Evolutionary conservation across 2,113 vertebrate genomes (phyloP).

Genomic region (Hylia prasina): DNA sequence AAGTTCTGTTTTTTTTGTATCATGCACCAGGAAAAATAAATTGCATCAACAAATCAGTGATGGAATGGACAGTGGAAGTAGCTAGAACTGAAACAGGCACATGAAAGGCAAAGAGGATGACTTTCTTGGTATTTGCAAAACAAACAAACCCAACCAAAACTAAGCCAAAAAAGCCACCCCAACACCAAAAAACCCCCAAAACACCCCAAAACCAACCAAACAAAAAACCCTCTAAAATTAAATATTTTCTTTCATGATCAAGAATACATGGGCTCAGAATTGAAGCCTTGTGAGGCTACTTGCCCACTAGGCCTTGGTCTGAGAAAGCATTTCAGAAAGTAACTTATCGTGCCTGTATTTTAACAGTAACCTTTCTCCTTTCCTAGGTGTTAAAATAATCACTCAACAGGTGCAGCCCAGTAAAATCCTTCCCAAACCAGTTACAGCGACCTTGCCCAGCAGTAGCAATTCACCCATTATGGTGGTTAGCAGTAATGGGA

Average conservation of each 20-base stretch:
- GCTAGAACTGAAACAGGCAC: slow-evolving; percentile 36
- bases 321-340: slow-evolving; percentile 51
- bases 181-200: too few species aligned
- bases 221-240: background rate
- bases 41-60: background rate
- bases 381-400: slow-evolving; percentile 97
- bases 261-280: background rate
- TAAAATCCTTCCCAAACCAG: slow-evolving; percentile 97
- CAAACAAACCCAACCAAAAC: background rate
- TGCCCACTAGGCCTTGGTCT: slow-evolving; percentile 41
- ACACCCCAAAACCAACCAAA: too few species aligned
- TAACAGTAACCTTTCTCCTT: slow-evolving; percentile 68
- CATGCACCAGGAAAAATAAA: background rate
- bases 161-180: background rate
- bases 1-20: background rate
- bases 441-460: slow-evolving; percentile 86
- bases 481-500: slow-evolving; percentile 98
- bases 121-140: background rate
- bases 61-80: background rate
- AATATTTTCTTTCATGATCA: background rate
- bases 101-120: background rate
- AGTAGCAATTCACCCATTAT: slow-evolving; percentile 95
- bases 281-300: slow-evolving; percentile 35
- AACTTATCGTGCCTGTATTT: slow-evolving; percentile 58
- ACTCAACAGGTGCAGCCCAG: slow-evolving; percentile 98